Conservation (phyloP, 1,140 invertebrate genomes). For the Mya arenaria region DNA sequence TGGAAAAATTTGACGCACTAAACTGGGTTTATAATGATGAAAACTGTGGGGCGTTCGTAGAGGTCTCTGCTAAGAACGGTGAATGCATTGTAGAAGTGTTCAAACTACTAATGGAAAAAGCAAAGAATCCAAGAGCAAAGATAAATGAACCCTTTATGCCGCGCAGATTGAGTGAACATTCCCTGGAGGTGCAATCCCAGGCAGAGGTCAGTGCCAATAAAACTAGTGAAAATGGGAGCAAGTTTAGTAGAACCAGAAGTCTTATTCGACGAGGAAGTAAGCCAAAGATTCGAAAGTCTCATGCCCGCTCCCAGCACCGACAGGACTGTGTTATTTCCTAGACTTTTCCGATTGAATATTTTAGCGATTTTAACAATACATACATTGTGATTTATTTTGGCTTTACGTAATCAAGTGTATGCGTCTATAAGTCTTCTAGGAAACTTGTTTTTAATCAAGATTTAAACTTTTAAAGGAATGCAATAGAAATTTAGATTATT, state of each 20-base stretch:
- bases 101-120: slow-evolving; percentile 72
- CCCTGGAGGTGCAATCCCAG: slow-evolving; percentile 68
- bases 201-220: slow-evolving; percentile 47
- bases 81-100: slow-evolving; percentile 73
- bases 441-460: too few relatives aligned
- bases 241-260: slow-evolving; percentile 73
- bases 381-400: too few relatives aligned
- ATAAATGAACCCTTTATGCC: slow-evolving; percentile 59
- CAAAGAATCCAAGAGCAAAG: slow-evolving; percentile 62
- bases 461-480: too few relatives aligned
- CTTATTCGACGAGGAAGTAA: slow-evolving; percentile 74
- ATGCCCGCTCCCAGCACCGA: slow-evolving; percentile 56
- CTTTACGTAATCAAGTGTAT: too few relatives aligned
- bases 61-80: slow-evolving; percentile 77
- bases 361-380: too few relatives aligned
- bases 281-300: slow-evolving; percentile 68
- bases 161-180: slow-evolving; percentile 71
- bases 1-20: slow-evolving; percentile 75
- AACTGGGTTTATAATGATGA: slow-evolving; percentile 76
- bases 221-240: slow-evolving; percentile 66
- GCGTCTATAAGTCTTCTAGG: too few relatives aligned
- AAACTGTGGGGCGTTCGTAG: slow-evolving; percentile 71
- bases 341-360: too few relatives aligned
- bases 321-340: slow-evolving; percentile 74
- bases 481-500: too few relatives aligned